These are phyloP conservation scores for Poeciliopsis gracilis DNA, from an alignment of 2,797 vertebrate species.

Conservation along the genomic window DNA sequence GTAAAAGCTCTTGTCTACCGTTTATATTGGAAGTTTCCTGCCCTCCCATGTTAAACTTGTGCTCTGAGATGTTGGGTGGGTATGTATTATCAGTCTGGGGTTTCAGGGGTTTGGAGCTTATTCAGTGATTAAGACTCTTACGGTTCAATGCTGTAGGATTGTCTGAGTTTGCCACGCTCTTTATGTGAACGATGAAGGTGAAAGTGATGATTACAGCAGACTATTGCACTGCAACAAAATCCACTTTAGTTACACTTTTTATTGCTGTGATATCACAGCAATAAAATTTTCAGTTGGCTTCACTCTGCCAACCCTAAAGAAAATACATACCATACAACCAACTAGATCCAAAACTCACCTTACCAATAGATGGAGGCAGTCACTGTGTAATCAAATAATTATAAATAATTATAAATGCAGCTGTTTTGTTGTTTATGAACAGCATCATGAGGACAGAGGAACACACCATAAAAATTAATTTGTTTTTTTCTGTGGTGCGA, in stretches of 20 bases:
- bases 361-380: background rate
- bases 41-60: background rate
- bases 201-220: background rate
- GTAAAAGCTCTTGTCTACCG: conserved; percentile 1
- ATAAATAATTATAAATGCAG: background rate
- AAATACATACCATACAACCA: background rate
- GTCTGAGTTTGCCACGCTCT: background rate
- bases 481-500: background rate
- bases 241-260: background rate
- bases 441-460: background rate
- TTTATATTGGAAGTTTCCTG: background rate
- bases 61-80: background rate
- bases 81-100: background rate
- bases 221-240: background rate
- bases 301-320: background rate
- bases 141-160: background rate
- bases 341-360: background rate
- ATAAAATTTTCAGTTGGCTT: background rate
- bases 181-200: background rate
- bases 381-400: background rate
- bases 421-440: too few species aligned
- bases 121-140: background rate
- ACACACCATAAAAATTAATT: background rate
- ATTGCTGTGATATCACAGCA: background rate
- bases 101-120: background rate